phyloP scores from a whole-genome alignment of 2,797 vertebrate genomes.

The Labeo calbasu region DNA sequence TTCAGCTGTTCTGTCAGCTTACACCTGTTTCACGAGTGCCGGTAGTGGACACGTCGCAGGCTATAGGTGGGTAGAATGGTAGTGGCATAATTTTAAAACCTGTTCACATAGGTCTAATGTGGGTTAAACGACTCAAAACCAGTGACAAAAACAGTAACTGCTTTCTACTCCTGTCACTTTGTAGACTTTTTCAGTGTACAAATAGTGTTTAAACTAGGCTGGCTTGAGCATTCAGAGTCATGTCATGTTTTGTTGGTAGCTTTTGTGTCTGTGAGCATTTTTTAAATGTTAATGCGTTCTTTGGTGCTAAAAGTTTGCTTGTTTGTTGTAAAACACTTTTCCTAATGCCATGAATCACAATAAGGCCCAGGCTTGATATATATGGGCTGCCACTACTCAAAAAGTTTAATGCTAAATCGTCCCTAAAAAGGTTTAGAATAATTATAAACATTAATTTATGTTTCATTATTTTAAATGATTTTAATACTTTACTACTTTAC shows the following conservation, averaged over 20 bases:
- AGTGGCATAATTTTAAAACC: not conserved
- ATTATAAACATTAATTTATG: too few relatives aligned
- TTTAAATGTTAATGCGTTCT: not conserved
- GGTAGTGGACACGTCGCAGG: slow-evolving; percentile 95
- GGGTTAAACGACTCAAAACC: not conserved
- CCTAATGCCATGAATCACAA: too few relatives aligned
- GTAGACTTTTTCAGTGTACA: not conserved
- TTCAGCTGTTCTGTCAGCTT: slow-evolving; percentile 96
- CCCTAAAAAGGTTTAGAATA: too few relatives aligned
- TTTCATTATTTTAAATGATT: too few relatives aligned
- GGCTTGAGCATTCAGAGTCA: not conserved
- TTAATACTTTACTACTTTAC: too few relatives aligned
- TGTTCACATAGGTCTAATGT: not conserved
- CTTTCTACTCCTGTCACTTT: not conserved
- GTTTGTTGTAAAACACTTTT: not conserved
- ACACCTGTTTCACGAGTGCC: slow-evolving; percentile 93
- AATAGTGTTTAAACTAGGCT: not conserved
- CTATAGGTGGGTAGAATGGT: slow-evolving; percentile 81
- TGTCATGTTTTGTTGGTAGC: not conserved
- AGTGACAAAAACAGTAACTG: not conserved
- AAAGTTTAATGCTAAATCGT: too few relatives aligned
- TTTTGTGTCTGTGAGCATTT: not conserved
- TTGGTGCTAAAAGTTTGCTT: not conserved
- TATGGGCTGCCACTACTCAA: too few relatives aligned
- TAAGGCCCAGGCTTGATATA: too few relatives aligned